Base-by-base conservation (phyloP, 2,888 invertebrate species). In the Brenthis hecate region DNA sequence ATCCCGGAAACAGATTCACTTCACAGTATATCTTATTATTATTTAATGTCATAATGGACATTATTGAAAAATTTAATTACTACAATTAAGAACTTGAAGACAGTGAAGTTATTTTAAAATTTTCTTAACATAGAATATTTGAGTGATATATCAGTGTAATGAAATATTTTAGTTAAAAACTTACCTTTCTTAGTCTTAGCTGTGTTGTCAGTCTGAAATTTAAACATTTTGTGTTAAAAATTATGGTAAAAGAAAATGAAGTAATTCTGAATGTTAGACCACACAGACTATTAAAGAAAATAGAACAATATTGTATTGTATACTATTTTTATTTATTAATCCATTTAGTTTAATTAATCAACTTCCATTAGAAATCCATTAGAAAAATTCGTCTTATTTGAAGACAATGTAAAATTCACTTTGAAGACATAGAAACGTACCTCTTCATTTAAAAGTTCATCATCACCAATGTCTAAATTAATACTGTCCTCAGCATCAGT, bases 401-500 rank as follows among this genome's bases (percentile, higher is more conserved):
- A 74, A 56, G 88, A 85, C 72, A 92, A 80, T 74, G 83, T 83
- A 75, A 91, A 85, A 67, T 88, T 86, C 73, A 92, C 86, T 74
- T 81, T 87, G 88, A 91, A 91, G 86, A 92, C 82, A 92, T 91
- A 91, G 78, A 87, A 91, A 88, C 86, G 81, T 93, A 96, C 96
- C 94, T 96, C 96, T 86, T 96, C 96, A 85, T 95, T 96, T 70
- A 96, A 94, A 71, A 96, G 92, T 89, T 96, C 96, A 85, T 96
- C 97, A 87, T 96, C 97, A 54, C 96, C 96, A 84, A 97, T 94
- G 70, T 96, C 96, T 76, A 97, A 91, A 84, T 96, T 96, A 69
- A 97, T 95, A 51, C 96, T 96, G 87, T 96, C 96, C 79, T 96
- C 96, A 75, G 95, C 95, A 81, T 96, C 96, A 74, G 93, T 94